Base-by-base conservation (phyloP, 2,797 vertebrate species). In the Denticeps clupeoides region DNA sequence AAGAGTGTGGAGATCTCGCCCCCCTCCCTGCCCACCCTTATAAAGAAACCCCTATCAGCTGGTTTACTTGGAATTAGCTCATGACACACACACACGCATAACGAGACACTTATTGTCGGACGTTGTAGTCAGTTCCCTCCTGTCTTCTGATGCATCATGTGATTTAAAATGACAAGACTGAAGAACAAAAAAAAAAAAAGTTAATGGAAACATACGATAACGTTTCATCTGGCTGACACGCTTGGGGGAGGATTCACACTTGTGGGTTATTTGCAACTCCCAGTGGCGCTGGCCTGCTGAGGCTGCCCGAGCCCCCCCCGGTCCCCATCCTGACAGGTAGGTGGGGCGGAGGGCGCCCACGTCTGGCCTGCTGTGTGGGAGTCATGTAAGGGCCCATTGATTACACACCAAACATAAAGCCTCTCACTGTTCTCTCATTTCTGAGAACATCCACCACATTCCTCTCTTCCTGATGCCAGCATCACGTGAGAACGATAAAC, bases 381-480 rank as follows among this genome's bases (percentile, higher is more conserved):
- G 70, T 76, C 67, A 69, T 78, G 68, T 77, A 73, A 77, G 74
- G 72, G 64, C 55, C 61, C 48, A 78, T 74, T 75, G 78, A 78
- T 80, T 71, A 59, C 33, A 33, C 53, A 10, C 53, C 13, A 55
- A 46, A 56, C 70, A 78, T 72, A 74, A 68, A 61, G 64, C 51
- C 48, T 57, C 65, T 56, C 69, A 50, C 64, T 55, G 33, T 49
- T 51, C 47, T 28, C 33, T 13, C 11, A 7, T 26, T 4, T 22
- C 22, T 4, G 22, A 2, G 11, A 15, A 4, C 13, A 19, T 5
- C 22, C 35, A 8, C 13, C 7, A 16, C 23, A 23, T 41, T 27
- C 45, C 24, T 31, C 45, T 25, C 11, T 27, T 41, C 28, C 11
- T 47, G 23, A 28, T 28, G 37, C 15, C 33, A 10, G 8, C n/a